A percentile compares a stretch with the other conserved stretches of the same genome.
phyloP scores from a whole-genome alignment of 1,140 invertebrate species.

The Brachionus calyciflorus region DNA sequence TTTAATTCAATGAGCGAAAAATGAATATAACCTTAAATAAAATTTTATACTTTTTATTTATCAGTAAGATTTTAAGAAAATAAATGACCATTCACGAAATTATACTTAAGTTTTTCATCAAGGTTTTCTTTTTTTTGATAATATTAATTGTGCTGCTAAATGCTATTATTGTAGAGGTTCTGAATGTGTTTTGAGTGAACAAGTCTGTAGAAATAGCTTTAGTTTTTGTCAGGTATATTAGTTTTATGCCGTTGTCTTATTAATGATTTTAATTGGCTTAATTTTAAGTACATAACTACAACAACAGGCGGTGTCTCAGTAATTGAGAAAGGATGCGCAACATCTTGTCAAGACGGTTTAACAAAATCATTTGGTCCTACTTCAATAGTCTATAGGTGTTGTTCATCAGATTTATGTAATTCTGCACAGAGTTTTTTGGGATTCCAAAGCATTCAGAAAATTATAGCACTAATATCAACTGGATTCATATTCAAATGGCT shows the following conservation, averaged over 20 bases:
- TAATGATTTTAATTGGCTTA: background rate
- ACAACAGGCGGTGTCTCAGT: background rate
- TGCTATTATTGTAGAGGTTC: constrained; percentile 18
- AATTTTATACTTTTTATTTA: no score
- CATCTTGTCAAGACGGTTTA: background rate
- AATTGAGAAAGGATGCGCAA: background rate
- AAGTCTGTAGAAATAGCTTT: background rate
- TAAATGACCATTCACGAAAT: no score
- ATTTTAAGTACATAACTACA: constrained; percentile 12
- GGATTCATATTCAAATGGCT: no score
- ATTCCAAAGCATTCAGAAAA: no score
- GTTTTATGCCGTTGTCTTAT: no score
- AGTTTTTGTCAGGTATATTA: constrained; percentile 18
- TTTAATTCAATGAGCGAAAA: no score
- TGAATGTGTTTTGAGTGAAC: background rate
- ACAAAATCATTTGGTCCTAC: constrained; percentile 16
- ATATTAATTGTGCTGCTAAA: background rate
- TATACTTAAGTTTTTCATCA: no score
- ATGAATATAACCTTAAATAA: no score
- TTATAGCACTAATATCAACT: no score
- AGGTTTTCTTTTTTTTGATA: background rate
- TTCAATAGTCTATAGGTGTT: background rate
- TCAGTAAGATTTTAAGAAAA: background rate
- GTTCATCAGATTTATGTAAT: constrained; percentile 28
- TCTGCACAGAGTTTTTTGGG: background rate